Percentiles rank a stretch among this genome's conserved stretches.
Conservation (phyloP, 2,797 vertebrate genomes). For the Phoxinus dragarum region DNA sequence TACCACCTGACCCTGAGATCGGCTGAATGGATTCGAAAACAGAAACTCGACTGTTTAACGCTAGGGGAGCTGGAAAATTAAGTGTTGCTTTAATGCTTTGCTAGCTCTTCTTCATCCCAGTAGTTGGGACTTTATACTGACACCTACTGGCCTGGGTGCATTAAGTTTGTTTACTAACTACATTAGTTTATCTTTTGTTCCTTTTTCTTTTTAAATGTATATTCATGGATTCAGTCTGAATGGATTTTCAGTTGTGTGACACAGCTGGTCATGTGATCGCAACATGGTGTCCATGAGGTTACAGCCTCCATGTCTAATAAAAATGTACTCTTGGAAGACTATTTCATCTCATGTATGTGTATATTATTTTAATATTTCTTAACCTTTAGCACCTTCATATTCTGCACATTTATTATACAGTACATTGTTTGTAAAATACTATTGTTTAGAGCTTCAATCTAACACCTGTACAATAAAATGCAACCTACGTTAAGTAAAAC, state of each 20-base stretch:
- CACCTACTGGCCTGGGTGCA: not conserved
- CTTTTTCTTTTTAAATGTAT: not conserved
- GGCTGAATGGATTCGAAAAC: too few species aligned
- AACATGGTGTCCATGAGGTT: not conserved
- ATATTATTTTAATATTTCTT: not conserved
- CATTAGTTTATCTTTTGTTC: not conserved
- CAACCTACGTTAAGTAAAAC: not conserved
- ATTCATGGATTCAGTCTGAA: not conserved
- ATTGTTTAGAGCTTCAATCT: not conserved
- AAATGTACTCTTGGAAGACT: not conserved
- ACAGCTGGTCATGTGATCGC: not conserved
- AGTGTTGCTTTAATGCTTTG: not conserved
- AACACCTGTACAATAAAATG: constrained; percentile 1
- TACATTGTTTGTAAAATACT: not conserved
- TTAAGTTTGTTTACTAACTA: not conserved
- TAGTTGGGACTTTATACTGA: not conserved
- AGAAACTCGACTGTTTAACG: too few species aligned
- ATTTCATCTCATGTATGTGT: not conserved
- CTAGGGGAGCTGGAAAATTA: too few species aligned
- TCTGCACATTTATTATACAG: not conserved
- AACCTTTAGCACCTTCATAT: not conserved
- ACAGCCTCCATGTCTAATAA: not conserved
- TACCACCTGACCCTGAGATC: too few species aligned
- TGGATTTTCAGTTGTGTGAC: not conserved
- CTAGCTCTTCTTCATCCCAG: not conserved